phyloP scores from a whole-genome alignment of 2,888 invertebrate species.

The Parnassius orleans region DNA sequence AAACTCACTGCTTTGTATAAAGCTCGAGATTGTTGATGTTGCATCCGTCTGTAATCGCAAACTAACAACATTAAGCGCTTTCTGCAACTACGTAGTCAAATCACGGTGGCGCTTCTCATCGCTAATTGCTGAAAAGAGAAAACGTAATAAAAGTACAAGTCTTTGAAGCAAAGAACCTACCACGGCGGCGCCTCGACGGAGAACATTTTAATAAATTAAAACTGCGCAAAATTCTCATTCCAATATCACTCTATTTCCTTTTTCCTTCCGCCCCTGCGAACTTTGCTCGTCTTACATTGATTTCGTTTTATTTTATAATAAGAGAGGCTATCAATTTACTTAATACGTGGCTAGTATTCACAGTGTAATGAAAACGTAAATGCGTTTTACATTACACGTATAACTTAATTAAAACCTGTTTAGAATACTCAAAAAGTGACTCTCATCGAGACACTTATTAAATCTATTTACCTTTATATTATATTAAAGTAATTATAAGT shows the following conservation, averaged over 20 bases:
- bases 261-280: constrained; percentile 48
- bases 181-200: constrained; percentile 53
- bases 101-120: constrained; percentile 59
- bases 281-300: constrained; percentile 56
- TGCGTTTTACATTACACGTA: too few relatives aligned
- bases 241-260: constrained; percentile 70
- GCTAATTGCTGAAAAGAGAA: constrained; percentile 75
- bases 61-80: constrained; percentile 66
- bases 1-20: constrained; percentile 61
- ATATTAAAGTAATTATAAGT: too few relatives aligned
- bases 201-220: constrained; percentile 80
- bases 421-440: too few relatives aligned
- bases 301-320: constrained; percentile 53
- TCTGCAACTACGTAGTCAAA: constrained; percentile 63
- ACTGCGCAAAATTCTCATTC: constrained; percentile 73
- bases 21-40: constrained; percentile 56
- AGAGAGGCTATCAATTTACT: constrained; percentile 51
- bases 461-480: too few relatives aligned
- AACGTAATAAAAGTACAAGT: constrained; percentile 75
- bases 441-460: too few relatives aligned
- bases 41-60: constrained; percentile 62
- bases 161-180: constrained; percentile 73
- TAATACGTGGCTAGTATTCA: constrained; percentile 39
- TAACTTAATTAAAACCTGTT: too few relatives aligned
- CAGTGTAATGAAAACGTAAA: constrained; percentile 9